Conservation (phyloP, 2,888 invertebrate genomes). For the Ectropis crepuscularia region DNA sequence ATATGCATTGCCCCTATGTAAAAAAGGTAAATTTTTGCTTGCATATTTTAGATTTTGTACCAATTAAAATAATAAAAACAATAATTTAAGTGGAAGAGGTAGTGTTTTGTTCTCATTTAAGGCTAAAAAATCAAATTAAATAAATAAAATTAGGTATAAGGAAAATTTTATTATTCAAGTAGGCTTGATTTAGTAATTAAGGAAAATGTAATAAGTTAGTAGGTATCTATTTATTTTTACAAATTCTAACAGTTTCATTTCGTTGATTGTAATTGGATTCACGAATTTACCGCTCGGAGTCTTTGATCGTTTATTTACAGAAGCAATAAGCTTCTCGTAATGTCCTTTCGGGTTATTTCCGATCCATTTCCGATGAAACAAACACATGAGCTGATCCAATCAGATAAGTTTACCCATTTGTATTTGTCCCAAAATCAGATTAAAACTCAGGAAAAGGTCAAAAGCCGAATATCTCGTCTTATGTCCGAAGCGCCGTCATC, state of each 20-base stretch:
- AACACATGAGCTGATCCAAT: slow-evolving; percentile 39
- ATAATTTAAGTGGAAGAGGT: too few species aligned
- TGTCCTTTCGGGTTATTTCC: slow-evolving; percentile 35
- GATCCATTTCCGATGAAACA: slow-evolving; percentile 40
- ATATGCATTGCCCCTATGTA: too few species aligned
- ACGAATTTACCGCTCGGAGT: slow-evolving; percentile 1
- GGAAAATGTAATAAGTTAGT: too few species aligned
- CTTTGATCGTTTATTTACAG: slow-evolving; percentile 19
- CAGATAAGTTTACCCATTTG: slow-evolving; percentile 42
- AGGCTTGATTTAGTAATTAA: too few species aligned
- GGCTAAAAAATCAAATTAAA: too few species aligned
- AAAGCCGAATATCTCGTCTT: slow-evolving; percentile 19
- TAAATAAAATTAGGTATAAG: too few species aligned
- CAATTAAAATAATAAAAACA: too few species aligned
- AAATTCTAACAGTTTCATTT: slow-evolving; percentile 1
- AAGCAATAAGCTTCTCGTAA: slow-evolving; percentile 30
- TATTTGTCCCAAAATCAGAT: slow-evolving; percentile 34
- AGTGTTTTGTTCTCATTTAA: too few species aligned
- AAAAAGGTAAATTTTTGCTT: too few species aligned
- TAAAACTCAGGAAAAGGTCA: slow-evolving; percentile 37
- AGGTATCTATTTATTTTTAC: neutral
- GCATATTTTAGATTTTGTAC: too few species aligned
- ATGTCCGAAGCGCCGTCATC: slow-evolving; percentile 1
- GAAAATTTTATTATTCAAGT: too few species aligned
- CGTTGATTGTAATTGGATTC: neutral